Evolutionary conservation across 2,113 vertebrate species (phyloP).

Genomic region (Myotis lucifugus): DNA sequence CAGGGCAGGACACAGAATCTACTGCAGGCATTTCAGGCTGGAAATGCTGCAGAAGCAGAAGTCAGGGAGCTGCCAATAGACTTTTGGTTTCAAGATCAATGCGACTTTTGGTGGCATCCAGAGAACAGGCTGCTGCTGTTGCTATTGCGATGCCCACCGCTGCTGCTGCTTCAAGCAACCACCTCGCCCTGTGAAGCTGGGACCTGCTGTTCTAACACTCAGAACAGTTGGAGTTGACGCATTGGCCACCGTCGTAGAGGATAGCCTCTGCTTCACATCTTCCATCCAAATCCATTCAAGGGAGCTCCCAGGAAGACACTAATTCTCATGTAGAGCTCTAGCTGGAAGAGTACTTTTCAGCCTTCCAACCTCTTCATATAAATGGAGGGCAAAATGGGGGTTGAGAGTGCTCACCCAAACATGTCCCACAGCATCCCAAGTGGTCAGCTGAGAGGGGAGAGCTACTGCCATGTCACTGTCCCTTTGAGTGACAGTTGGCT

Average conservation of each 20-base stretch:
- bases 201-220: background rate
- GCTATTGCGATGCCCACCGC: fast-evolving
- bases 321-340: background rate
- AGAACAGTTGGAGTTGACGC: background rate
- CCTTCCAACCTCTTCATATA: background rate
- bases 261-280: background rate
- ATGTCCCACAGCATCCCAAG: background rate
- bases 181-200: fast-evolving
- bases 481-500: too few species aligned
- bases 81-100: background rate
- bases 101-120: background rate
- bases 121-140: background rate
- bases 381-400: background rate
- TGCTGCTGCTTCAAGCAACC: background rate
- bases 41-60: background rate
- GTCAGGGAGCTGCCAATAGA: background rate
- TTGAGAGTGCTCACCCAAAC: fast-evolving
- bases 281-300: background rate
- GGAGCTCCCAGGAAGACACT: background rate
- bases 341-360: background rate
- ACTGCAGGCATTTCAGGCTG: background rate
- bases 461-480: fast-evolving
- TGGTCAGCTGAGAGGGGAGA: background rate
- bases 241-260: fast-evolving
- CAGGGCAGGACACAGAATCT: background rate